Evolutionary conservation across 2,797 vertebrate genomes (phyloP).

Genomic region (Momotus momota): DNA sequence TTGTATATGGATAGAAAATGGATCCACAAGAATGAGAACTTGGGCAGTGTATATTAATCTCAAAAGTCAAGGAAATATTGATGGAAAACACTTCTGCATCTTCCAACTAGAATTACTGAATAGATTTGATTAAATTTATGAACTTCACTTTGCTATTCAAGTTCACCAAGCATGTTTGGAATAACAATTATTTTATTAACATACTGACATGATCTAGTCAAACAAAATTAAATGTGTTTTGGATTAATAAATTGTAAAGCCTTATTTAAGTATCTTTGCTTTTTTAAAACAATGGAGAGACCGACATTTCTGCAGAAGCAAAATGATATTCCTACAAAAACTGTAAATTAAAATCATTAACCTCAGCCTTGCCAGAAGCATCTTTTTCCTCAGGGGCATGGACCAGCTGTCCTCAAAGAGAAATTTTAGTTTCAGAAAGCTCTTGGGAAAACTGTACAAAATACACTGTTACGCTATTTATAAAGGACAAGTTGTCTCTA

Average conservation of each 20-base stretch:
- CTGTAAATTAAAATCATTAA: constrained; percentile 43
- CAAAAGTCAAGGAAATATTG: constrained; percentile 61
- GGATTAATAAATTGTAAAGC: constrained; percentile 47
- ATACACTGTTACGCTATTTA: neutral
- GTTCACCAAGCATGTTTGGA: constrained; percentile 60
- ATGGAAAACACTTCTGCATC: constrained; percentile 42
- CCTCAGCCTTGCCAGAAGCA: neutral
- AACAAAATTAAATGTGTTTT: constrained; percentile 61
- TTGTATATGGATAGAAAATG: neutral
- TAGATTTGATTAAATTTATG: constrained; percentile 55
- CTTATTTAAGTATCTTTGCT: neutral
- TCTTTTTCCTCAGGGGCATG: constrained; percentile 4
- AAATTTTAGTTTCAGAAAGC: constrained; percentile 23
- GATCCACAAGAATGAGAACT: neutral
- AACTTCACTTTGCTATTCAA: constrained; percentile 62
- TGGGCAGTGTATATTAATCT: constrained; percentile 11
- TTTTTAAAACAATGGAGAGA: neutral
- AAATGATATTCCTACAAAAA: constrained; percentile 14
- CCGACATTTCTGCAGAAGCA: neutral
- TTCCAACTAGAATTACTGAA: constrained; percentile 56
- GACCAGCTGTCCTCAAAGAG: constrained; percentile 5
- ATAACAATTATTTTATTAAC: constrained; percentile 66
- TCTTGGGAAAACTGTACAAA: neutral
- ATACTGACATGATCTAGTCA: constrained; percentile 46
- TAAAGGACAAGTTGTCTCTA: neutral